A percentile compares a stretch with the other conserved stretches of the same genome.
Conservation (phyloP, 64 coral and sea anemone species). For the Stichodactyla helianthus region DNA sequence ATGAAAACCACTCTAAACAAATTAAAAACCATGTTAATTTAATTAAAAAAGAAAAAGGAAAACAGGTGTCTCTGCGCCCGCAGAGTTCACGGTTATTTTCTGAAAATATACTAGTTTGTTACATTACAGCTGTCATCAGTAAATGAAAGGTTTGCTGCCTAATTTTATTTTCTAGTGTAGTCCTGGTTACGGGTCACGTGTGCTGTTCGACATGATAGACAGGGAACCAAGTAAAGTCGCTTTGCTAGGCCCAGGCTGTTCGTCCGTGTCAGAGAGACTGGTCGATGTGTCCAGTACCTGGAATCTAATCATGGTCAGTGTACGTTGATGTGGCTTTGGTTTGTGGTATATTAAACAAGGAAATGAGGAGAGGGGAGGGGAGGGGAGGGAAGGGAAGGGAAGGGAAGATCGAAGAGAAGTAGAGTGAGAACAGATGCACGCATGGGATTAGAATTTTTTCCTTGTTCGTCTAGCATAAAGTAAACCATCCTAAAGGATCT, state of each 20-base stretch:
- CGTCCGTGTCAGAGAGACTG: conserved; percentile 61
- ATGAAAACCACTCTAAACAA: too few species aligned
- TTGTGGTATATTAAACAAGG: background rate
- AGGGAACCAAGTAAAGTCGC: conserved; percentile 42
- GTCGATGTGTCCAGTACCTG: conserved; percentile 64
- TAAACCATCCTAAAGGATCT: background rate
- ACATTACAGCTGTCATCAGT: background rate
- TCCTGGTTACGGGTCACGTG: conserved; percentile 49
- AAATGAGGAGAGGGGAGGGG: too few species aligned
- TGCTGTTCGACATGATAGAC: conserved; percentile 63
- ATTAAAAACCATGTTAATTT: too few species aligned
- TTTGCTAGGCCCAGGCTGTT: conserved; percentile 68
- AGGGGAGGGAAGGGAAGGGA: too few species aligned
- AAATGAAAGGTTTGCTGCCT: background rate
- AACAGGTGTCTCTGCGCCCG: too few species aligned
- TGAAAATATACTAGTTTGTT: too few species aligned
- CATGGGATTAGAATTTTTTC: background rate
- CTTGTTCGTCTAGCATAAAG: background rate
- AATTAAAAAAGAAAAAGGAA: too few species aligned
- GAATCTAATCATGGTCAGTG: conserved; percentile 68
- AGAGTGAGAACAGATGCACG: too few species aligned
- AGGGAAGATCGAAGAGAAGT: too few species aligned
- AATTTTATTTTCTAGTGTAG: conserved; percentile 29
- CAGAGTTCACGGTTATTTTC: too few species aligned
- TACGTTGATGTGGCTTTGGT: background rate